Percentiles rank a stretch among this genome's conserved stretches.
phyloP scores from a whole-genome alignment of 2,113 vertebrate genomes.

The Peucedramus taeniatus region DNA sequence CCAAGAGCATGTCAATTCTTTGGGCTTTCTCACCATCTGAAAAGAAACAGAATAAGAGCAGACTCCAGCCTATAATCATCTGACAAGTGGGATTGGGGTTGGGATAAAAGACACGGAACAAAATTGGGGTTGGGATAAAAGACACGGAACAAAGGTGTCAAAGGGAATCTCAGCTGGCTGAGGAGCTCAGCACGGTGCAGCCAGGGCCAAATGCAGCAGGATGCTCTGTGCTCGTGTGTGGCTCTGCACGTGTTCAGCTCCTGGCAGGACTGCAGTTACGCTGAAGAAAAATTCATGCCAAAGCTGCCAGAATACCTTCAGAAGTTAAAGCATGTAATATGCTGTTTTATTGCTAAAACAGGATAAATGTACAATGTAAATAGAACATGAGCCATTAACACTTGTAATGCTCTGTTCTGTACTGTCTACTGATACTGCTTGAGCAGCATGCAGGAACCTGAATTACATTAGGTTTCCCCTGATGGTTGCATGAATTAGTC shows the following conservation, averaged over 20 bases:
- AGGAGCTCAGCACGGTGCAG: background rate
- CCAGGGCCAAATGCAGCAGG: background rate
- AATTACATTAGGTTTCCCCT: slow-evolving; percentile 47
- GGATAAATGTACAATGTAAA: slow-evolving; percentile 31
- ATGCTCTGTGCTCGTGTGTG: background rate
- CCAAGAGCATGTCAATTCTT: slow-evolving; percentile 36
- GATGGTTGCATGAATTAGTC: slow-evolving; percentile 58
- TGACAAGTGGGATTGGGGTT: background rate
- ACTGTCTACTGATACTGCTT: background rate
- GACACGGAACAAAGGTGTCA: slow-evolving; percentile 18
- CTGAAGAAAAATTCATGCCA: background rate
- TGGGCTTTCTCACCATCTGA: slow-evolving; percentile 20
- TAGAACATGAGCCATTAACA: slow-evolving; percentile 43
- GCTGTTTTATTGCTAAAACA: slow-evolving; percentile 25
- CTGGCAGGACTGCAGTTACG: background rate
- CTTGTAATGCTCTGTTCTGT: slow-evolving; percentile 6
- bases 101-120: slow-evolving; percentile 38
- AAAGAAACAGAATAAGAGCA: background rate
- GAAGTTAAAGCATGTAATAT: slow-evolving; percentile 13
- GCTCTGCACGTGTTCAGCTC: background rate
- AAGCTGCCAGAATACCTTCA: background rate
- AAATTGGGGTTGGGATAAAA: slow-evolving; percentile 62
- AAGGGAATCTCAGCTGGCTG: background rate
- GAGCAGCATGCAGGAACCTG: slow-evolving; percentile 8
- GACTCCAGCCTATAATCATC: background rate